These are phyloP conservation scores for Anguilla anguilla DNA, from an alignment of 2,797 vertebrate species.

Conservation along the genomic window DNA sequence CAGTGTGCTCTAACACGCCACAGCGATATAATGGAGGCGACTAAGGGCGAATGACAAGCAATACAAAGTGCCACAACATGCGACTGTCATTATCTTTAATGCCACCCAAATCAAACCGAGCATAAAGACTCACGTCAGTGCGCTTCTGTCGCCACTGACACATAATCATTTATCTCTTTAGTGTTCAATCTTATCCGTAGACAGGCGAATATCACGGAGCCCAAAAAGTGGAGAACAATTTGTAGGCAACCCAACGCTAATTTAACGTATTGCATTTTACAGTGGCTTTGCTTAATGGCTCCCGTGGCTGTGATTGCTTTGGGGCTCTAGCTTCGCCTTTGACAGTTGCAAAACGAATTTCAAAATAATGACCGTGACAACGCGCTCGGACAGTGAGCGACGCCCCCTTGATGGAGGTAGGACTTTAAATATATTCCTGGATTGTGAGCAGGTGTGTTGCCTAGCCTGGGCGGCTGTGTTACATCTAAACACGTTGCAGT, in stretches of 20 bases:
- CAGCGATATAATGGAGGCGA: background rate
- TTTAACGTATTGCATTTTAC: background rate
- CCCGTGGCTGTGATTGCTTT: background rate
- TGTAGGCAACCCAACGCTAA: background rate
- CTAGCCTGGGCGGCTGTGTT: too few relatives aligned
- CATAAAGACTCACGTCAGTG: background rate
- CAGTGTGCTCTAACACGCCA: background rate
- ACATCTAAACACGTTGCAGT: too few relatives aligned
- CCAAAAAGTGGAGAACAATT: background rate
- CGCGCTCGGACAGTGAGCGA: background rate
- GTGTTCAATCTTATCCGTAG: background rate
- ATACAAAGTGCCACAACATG: background rate
- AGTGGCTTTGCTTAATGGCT: background rate
- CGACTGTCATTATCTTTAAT: background rate
- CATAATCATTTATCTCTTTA: background rate
- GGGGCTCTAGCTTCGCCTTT: background rate
- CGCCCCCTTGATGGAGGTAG: background rate
- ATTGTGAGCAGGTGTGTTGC: background rate
- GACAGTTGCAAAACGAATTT: background rate
- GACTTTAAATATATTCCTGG: background rate
- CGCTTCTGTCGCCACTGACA: background rate
- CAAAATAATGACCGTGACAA: background rate
- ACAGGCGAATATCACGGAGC: background rate
- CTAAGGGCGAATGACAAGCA: background rate
- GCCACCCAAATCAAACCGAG: background rate